phyloP scores from a whole-genome alignment of 2,888 invertebrate species.

The Artemia sp. region DNA sequence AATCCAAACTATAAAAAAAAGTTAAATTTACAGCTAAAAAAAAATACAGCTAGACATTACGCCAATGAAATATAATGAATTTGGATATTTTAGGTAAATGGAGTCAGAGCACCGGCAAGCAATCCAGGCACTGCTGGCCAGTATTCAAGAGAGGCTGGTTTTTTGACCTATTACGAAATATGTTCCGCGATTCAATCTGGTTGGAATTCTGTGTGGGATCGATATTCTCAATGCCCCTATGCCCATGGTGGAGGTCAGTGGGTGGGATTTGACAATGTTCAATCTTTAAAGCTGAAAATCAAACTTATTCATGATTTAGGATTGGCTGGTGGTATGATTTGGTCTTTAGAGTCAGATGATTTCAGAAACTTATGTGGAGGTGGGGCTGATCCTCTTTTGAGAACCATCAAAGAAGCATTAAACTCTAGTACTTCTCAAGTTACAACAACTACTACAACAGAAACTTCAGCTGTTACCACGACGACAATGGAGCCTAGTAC shows the following conservation, averaged over 20 bases:
- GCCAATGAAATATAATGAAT: too few species aligned
- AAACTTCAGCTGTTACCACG: not conserved
- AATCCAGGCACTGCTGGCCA: constrained; percentile 25
- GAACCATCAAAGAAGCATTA: constrained; percentile 37
- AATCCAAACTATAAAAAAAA: too few species aligned
- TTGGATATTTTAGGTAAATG: constrained; percentile 18
- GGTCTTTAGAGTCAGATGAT: constrained; percentile 66
- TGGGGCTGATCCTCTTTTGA: constrained; percentile 43
- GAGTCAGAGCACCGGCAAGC: constrained; percentile 24
- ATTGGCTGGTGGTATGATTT: constrained; percentile 50
- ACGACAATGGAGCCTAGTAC: not conserved
- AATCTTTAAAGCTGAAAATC: constrained; percentile 26
- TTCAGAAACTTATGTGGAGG: constrained; percentile 44
- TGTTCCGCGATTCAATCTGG: constrained; percentile 21
- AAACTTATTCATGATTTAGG: constrained; percentile 23
- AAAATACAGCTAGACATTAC: too few species aligned
- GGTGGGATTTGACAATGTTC: constrained; percentile 28
- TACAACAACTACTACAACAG: constrained; percentile 1
- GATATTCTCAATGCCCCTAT: constrained; percentile 26
- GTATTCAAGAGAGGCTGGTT: constrained; percentile 25
- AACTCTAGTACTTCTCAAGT: constrained; percentile 23
- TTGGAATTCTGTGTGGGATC: constrained; percentile 25
- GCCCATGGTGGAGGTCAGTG: constrained; percentile 27
- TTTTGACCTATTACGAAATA: constrained; percentile 20
- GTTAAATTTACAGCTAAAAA: too few species aligned